Evolutionary conservation across 2,113 vertebrate species (phyloP).

Genomic region (Petromus typicus): DNA sequence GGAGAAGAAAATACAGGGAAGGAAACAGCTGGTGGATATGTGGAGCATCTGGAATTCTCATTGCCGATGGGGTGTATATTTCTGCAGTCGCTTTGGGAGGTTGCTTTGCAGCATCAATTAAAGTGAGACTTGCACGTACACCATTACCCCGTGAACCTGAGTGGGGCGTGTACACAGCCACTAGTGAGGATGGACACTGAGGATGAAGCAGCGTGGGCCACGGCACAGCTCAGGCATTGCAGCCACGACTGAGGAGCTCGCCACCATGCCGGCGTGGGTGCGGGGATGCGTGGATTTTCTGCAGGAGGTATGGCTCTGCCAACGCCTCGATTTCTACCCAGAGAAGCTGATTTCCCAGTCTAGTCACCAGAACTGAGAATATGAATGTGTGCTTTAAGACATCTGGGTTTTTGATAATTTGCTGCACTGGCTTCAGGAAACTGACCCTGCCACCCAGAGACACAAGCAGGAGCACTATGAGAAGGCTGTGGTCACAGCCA

Average conservation of each 20-base stretch:
- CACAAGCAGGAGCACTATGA: accelerated
- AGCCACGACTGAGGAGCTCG: not conserved
- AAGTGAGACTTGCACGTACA: not conserved
- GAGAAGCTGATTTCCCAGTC: not conserved
- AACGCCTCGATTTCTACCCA: not conserved
- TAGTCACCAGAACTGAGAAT: not conserved
- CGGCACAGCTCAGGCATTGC: not conserved
- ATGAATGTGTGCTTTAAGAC: not conserved
- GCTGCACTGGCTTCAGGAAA: not conserved
- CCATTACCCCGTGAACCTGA: not conserved
- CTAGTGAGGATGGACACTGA: not conserved
- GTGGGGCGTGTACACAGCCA: not conserved
- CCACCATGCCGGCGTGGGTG: too few species aligned
- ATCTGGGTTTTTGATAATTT: not conserved
- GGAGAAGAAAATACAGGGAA: not conserved
- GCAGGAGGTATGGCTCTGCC: not conserved
- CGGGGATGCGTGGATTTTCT: not conserved
- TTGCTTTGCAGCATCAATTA: not conserved
- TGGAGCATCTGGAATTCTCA: not conserved
- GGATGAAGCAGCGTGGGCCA: not conserved
- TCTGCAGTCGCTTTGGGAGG: not conserved
- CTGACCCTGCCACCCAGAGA: not conserved
- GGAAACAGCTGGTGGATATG: not conserved
- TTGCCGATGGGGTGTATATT: not conserved
- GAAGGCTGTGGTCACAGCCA: not conserved